Evolutionary conservation across 2,888 invertebrate species (phyloP), one percentile per base, ranked within the genome.

Genomic region (Drosophila buzzatii): DNA sequence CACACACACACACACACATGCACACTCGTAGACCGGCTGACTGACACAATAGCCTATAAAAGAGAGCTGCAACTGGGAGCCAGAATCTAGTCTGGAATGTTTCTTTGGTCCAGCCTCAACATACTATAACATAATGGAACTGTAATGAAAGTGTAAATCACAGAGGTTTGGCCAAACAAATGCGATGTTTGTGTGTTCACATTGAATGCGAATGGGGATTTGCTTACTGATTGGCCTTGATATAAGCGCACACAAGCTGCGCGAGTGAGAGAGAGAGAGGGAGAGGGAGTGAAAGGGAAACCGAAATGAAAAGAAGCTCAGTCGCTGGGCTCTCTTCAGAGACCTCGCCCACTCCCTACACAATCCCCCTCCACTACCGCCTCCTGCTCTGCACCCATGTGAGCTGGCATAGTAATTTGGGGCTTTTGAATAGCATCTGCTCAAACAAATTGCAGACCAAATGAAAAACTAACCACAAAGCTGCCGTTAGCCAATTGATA

Each of bases 101-200:
- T 44, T 44, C 44, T 57, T 42, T 57, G 33, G 57, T 5, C 23
- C 49, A 49, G 42, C 42, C 18, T 18, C 42, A 18, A 18, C 51
- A 35, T 41, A 37, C 37, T 37, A 65, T 60, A 60, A 73, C 68
- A 76, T 81, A 73, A 81, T 70, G 68, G 79, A 60, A 44, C 64
- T 79, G 73, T 76, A 85, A 81, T 79, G 79, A 86, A 81, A 81
- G 84, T 64, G 71, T 57, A 64, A 72, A 70, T 76, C 84, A 74
- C 67, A 79, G 73, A 70, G 62, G 60, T 58, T 60, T 61, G 58
- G 23, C 57, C 81, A 80, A 74, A 70, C 68, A 57, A 69, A 71
- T 70, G 53, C 58, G 33, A 49, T 68, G 71, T 65, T 70, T 75
- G 61, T 35, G 51, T 18, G 59, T 52, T 66, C 44, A 47, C 52